Evolutionary conservation across 2,888 invertebrate genomes (phyloP).

Genomic region (Punctoribates punctum): DNA sequence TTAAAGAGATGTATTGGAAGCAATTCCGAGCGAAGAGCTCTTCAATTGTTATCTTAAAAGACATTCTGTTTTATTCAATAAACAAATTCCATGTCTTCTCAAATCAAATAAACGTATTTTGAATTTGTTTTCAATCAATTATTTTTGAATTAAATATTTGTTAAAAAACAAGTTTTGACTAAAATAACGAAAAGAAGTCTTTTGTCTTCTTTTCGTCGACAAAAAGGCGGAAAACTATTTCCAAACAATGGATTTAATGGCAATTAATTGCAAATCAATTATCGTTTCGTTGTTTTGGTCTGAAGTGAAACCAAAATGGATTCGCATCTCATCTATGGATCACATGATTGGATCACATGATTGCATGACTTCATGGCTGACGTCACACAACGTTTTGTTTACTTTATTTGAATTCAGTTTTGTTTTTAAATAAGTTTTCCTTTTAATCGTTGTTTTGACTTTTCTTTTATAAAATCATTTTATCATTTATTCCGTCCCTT

Average conservation of each 20-base stretch:
- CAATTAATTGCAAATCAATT: slow-evolving; percentile 16
- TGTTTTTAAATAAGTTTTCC: neutral
- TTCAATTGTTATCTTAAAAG: neutral
- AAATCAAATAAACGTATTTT: slow-evolving; percentile 14
- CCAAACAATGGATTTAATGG: neutral
- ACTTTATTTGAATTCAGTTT: neutral
- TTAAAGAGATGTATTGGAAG: neutral
- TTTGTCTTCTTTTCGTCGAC: neutral
- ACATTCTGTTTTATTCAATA: slow-evolving; percentile 8
- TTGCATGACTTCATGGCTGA: neutral
- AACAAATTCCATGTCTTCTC: slow-evolving; percentile 6
- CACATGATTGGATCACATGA: neutral
- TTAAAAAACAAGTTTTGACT: neutral
- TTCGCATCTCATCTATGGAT: neutral
- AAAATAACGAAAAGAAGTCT: neutral
- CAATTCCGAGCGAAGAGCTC: slow-evolving; percentile 24
- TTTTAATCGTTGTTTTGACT: neutral
- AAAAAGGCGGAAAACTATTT: neutral
- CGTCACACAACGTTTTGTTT: neutral
- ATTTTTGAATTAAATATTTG: neutral
- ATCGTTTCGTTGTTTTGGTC: slow-evolving; percentile 5
- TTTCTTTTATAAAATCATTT: neutral
- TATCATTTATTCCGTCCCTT: neutral
- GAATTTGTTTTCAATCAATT: neutral
- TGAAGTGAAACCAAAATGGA: neutral